Evolutionary conservation across 2,888 invertebrate species (phyloP), one percentile per base, ranked within the genome.

Genomic region (Pterobdella sp.): DNA sequence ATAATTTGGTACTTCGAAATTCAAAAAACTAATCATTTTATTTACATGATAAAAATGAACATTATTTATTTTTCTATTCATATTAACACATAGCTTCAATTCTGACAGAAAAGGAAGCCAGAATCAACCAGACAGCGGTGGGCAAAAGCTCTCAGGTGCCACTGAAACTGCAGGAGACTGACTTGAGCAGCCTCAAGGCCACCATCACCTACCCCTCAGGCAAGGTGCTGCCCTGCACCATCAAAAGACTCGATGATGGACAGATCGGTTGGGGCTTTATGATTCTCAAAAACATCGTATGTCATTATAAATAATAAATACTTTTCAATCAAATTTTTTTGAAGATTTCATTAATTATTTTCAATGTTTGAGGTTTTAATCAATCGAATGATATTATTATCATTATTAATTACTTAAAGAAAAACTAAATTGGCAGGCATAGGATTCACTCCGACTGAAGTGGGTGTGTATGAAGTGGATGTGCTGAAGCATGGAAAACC

Each of bases 111-210:
- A 94, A 94, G 84, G 94, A 93, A 76, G 90, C 93, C 76, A 94
- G 95, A 85, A 89, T 94, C 81, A 93, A 95, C 82, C 95, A 96
- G 86, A 92, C 97, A 78, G 94, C 94, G 0, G 94, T 96, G 1
- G 96, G 96, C 72, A 94, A 94, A 76, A 94, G 94, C 83, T 94
- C 93, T 77, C 96, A 97, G 84, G 94, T 97, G 1, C 92, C 94
- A 0, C 88, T 97, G 72, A 93, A 94, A 84, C 90, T 95, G 66
- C 89, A 90, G 65, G 94, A 95, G 81, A 89, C 89, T 72, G 95
- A 96, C 83, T 89, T 95, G 80, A 88, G 92, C 71, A 90, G 90
- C 74, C 81, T 86, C 37, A 84, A 82, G 14, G 96, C 96, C 29
- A 94, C 93, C 35, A 97, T 98, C 81, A 87, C 89, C 83, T 91